Base-by-base conservation (phyloP, 2,797 vertebrate genomes). In the Euthynnus affinis region DNA sequence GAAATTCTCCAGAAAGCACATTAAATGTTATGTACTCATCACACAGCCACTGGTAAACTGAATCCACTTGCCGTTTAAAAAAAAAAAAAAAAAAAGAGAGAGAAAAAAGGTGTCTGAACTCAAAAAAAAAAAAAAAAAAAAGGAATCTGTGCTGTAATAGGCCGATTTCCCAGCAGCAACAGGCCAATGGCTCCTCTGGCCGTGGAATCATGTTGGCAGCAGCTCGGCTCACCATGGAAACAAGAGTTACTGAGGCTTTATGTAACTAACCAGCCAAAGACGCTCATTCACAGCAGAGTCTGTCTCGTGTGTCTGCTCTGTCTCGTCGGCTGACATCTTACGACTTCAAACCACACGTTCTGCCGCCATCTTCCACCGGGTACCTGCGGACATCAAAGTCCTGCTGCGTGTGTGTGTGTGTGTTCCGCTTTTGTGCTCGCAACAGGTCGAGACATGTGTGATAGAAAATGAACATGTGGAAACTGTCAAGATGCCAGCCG, bases 221-320 rank as follows among this genome's bases (percentile, higher is more conserved):
- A 46, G 53, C 74, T 44, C 27, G 3, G 17, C 48, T 83, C 80
- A 9, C 92, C 86, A 91, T 92, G 85, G 90, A 87, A 93, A 93
- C 92, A 89, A 80, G 81, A 83, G 76, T 63, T 55, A 44, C 82
- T 15, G 59, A 71, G 77, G 78, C 65, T 76, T 87, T 87, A 72
- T 81, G 83, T 87, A 80, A 87, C 56, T 51, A 49, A 34, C 53
- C 80, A 70, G 60, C 57, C 55, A 3, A 37, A 78, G 73, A 81
- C 17, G n/a, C 66, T 65, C 22, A 0, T 49, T 74, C 73, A 48
- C 73, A 74, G 80, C 87, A 49, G 81, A 75, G 80, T 18, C 40
- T 22, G 79, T 75, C 70, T 70, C 44, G 13, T 46, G 81, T 42
- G 74, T 83, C 84, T 87, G 86, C 77, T 76, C 66, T 0, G 57